A percentile compares a stretch with the other conserved stretches of the same genome.
phyloP scores from a whole-genome alignment of 2,113 vertebrate species.

The Ploceus nigricollis region DNA sequence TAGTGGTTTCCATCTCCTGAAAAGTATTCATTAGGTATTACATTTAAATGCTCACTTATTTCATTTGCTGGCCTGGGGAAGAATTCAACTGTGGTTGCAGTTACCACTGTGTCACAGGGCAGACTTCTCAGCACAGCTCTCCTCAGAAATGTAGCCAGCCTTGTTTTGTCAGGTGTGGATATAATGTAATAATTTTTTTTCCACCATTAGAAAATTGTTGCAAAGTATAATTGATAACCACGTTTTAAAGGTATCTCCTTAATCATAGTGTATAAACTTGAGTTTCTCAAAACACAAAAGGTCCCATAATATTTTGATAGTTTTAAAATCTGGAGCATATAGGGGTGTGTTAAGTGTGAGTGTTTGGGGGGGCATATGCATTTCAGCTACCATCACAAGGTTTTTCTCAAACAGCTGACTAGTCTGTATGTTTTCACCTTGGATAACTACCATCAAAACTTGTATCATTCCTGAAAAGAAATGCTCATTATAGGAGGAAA shows the following conservation, averaged over 20 bases:
- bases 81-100: background rate
- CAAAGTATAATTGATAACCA: background rate
- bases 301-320: background rate
- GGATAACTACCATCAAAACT: background rate
- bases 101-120: background rate
- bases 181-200: background rate
- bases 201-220: background rate
- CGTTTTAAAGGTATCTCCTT: background rate
- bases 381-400: background rate
- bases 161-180: background rate
- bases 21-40: background rate
- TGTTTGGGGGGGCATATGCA: background rate
- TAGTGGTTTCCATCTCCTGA: background rate
- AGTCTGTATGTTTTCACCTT: background rate
- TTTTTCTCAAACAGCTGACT: background rate
- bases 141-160: background rate
- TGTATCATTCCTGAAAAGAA: background rate
- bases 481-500: background rate
- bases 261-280: background rate
- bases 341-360: too few species aligned
- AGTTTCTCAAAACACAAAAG: background rate
- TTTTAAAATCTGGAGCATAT: background rate
- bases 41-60: background rate
- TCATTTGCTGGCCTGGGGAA: background rate
- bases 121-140: background rate